Conservation (phyloP, 2,113 vertebrate species). For the Coryphaenoides rupestris region DNA sequence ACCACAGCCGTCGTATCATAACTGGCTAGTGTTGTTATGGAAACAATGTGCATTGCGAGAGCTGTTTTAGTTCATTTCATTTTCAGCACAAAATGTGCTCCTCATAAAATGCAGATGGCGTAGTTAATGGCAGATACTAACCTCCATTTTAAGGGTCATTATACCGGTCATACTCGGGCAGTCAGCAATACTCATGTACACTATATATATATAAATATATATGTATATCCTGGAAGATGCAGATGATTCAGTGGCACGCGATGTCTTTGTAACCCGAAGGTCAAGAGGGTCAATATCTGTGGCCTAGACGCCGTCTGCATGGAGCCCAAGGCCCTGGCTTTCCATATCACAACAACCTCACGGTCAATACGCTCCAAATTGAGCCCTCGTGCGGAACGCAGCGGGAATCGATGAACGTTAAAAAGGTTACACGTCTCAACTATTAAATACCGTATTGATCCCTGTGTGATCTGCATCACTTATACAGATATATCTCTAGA, state of each 20-base stretch:
- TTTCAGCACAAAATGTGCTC: no score
- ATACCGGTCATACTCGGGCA: no score
- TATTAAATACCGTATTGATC: conserved; percentile 77
- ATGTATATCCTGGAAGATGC: no score
- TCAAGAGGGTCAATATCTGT: conserved; percentile 72
- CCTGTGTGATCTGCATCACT: conserved; percentile 49
- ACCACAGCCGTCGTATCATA: no score
- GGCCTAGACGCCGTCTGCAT: conserved; percentile 62
- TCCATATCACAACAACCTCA: conserved; percentile 72
- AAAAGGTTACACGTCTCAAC: conserved; percentile 80
- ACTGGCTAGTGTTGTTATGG: no score
- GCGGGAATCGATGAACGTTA: conserved; percentile 74
- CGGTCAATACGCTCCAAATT: conserved; percentile 75
- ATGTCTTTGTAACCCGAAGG: conserved; percentile 61
- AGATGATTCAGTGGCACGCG: background rate
- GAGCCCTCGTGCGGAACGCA: conserved; percentile 67
- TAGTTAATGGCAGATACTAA: no score
- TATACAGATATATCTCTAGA: conserved; percentile 57
- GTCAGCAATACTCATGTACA: no score
- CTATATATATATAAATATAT: no score
- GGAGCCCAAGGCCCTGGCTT: conserved; percentile 66
- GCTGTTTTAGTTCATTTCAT: no score
- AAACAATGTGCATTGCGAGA: no score
- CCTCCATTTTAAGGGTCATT: no score
- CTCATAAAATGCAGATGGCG: no score